Base-by-base conservation (phyloP, 2,888 invertebrate species). In the Allygus modestus region DNA sequence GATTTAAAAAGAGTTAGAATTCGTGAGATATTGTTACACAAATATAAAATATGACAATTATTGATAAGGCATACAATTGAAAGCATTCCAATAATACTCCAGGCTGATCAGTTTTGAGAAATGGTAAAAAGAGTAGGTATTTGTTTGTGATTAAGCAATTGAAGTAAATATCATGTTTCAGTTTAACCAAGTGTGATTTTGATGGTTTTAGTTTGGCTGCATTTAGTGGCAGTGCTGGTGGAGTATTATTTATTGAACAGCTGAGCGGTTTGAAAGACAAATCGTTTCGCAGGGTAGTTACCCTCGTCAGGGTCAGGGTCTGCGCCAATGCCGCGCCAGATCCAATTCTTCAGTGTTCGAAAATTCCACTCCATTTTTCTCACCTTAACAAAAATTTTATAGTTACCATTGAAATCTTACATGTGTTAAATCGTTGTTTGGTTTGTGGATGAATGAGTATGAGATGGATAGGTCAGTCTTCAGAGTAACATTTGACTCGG, bases 261-360 rank as follows among this genome's bases (percentile, higher is more conserved):
- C 65, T 65, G 65, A 65, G 65, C 65, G 65, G 7, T n/a, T 65
- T 28, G 65, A 23, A n/a, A 51, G n/a, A 51, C 51, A 12, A 7
- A 7, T 51, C 51, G 51, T n/a, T n/a, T n/a, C n/a, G n/a, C n/a
- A 41, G 28, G 77, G 51, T 77, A 77, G 26, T 77, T 77, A 77
- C 77, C 77, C 77, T 77, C 77, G 1, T 71, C 71, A 15, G 28
- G 9, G 65, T 23, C 58, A 2, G 58, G 58, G 11, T 69, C 69
- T 7, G 51, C 77, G 51, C 77, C 77, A 17, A 77, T 41, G 1
- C 77, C 77, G 5, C 77, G 46, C 77, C 77, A 77, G 23, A 77
- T 77, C 77, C 77, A 77, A n/a, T 77, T 77, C 77, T 77, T 77
- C 77, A 77, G 77, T 11, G 77, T 51, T 51, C 77, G 77, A 77